phyloP scores from a whole-genome alignment of 2,888 invertebrate genomes.

The Baronia brevicornis region DNA sequence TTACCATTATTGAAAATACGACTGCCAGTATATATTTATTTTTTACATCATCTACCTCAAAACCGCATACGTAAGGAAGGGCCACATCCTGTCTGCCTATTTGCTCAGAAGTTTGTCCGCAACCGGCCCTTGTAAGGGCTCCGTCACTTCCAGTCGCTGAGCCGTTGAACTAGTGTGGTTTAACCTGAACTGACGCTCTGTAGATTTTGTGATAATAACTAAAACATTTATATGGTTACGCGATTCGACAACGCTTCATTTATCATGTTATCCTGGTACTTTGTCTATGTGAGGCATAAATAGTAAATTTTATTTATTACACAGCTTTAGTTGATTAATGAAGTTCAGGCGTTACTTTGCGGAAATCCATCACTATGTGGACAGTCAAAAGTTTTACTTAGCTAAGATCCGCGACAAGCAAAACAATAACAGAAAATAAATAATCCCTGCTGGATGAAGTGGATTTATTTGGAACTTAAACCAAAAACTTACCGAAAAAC shows the following conservation, averaged over 20 bases:
- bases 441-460: no score
- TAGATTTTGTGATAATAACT: slow-evolving; percentile 15
- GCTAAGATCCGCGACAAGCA: no score
- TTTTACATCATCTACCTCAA: slow-evolving; percentile 8
- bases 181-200: slow-evolving; percentile 19
- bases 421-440: no score
- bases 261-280: slow-evolving; percentile 7
- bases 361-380: background rate
- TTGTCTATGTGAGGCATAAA: no score
- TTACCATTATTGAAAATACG: no score
- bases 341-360: background rate
- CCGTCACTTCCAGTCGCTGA: slow-evolving; percentile 32
- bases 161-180: slow-evolving; percentile 26
- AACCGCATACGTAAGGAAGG: slow-evolving; percentile 16
- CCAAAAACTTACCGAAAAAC: no score
- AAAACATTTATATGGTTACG: slow-evolving; percentile 15
- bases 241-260: slow-evolving; percentile 2
- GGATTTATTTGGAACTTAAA: no score
- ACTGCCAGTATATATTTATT: background rate
- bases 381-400: background rate
- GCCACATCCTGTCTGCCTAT: slow-evolving; percentile 22
- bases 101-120: slow-evolving; percentile 17
- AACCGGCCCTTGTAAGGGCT: slow-evolving; percentile 31
- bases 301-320: background rate
- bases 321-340: background rate